Conservation (phyloP, 1,140 invertebrate species). For the Gonatopus flavifemur region DNA sequence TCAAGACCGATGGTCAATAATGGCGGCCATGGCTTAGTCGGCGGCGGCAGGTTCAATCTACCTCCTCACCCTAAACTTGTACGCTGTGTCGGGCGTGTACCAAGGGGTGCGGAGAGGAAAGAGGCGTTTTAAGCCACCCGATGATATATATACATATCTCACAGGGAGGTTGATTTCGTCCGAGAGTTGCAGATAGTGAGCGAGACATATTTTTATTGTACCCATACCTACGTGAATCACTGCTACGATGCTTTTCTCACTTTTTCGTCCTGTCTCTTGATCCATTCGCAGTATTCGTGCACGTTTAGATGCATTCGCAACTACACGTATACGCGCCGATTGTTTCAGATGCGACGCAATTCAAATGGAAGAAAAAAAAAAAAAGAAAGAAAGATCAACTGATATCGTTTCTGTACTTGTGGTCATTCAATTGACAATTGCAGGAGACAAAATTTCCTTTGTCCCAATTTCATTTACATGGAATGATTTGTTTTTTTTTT, state of each 20-base stretch:
- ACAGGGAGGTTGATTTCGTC: slow-evolving; percentile 44
- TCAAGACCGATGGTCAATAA: slow-evolving; percentile 41
- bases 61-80: slow-evolving; percentile 8
- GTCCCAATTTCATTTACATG: too few relatives aligned
- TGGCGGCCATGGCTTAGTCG: slow-evolving; percentile 34
- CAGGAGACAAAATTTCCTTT: too few relatives aligned
- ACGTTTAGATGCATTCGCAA: neutral
- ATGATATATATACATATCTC: too few relatives aligned
- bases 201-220: slow-evolving; percentile 43
- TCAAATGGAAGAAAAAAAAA: too few relatives aligned
- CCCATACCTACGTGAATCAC: slow-evolving; percentile 43
- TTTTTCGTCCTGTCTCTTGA: neutral
- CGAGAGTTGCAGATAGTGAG: slow-evolving; percentile 28
- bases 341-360: too few relatives aligned
- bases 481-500: too few relatives aligned
- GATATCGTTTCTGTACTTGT: too few relatives aligned
- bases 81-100: slow-evolving; percentile 20
- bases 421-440: too few relatives aligned
- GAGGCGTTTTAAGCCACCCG: slow-evolving; percentile 30
- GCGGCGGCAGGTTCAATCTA: slow-evolving; percentile 25
- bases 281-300: neutral
- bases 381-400: too few relatives aligned
- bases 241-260: slow-evolving; percentile 18
- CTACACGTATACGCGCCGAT: neutral
- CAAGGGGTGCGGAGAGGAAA: too few relatives aligned